Conservation (phyloP, 2,113 vertebrate species). For the Sisor rabdophorus region DNA sequence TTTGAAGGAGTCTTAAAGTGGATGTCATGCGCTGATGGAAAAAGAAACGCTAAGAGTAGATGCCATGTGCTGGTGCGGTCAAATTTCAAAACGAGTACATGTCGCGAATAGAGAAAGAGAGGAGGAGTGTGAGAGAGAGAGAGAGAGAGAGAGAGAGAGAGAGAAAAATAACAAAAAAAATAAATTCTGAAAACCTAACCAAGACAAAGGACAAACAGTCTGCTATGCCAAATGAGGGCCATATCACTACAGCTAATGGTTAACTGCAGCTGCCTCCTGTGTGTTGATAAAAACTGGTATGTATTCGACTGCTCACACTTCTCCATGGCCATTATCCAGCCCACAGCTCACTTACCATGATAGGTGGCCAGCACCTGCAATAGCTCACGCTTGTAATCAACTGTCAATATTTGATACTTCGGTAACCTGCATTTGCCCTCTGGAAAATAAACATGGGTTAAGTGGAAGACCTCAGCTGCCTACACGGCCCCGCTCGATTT, state of each 20-base stretch:
- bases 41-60: slow-evolving; percentile 22
- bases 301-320: slow-evolving; percentile 33
- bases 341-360: slow-evolving; percentile 34
- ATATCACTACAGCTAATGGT: slow-evolving; percentile 49
- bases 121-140: neutral
- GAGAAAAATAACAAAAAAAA: neutral
- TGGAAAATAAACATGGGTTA: slow-evolving; percentile 13
- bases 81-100: slow-evolving; percentile 18
- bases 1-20: slow-evolving; percentile 3
- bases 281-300: slow-evolving; percentile 46
- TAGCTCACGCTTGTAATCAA: slow-evolving; percentile 34
- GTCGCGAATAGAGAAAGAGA: slow-evolving; percentile 26
- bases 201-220: slow-evolving; percentile 12
- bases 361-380: slow-evolving; percentile 38
- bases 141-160: neutral
- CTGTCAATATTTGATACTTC: slow-evolving; percentile 46
- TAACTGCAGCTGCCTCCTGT: slow-evolving; percentile 52
- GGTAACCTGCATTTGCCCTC: neutral
- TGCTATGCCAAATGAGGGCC: slow-evolving; percentile 1
- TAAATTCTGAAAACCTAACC: slow-evolving; percentile 17
- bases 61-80: neutral
- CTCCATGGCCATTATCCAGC: slow-evolving; percentile 46
- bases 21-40: slow-evolving; percentile 23
- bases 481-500: slow-evolving; percentile 49
- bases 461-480: slow-evolving; percentile 12